A percentile compares a stretch with the other conserved stretches of the same genome.
phyloP scores from a whole-genome alignment of 2,113 vertebrate species.

The Rhombomys opimus region DNA sequence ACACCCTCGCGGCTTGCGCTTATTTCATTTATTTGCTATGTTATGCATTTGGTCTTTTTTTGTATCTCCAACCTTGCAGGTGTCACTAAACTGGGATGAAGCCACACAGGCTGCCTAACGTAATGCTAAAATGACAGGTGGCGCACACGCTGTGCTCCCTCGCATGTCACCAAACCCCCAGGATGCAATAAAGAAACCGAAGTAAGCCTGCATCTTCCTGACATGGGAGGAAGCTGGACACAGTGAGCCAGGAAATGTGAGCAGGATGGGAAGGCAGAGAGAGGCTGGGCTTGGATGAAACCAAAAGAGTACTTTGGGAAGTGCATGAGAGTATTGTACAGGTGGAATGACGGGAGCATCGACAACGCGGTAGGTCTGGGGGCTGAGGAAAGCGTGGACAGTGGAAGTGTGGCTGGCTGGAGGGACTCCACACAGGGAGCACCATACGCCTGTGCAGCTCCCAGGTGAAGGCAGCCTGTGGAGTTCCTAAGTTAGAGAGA shows the following conservation, averaged over 20 bases:
- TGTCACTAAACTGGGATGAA: conserved; percentile 18
- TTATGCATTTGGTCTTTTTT: background rate
- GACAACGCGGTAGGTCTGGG: background rate
- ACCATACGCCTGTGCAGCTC: background rate
- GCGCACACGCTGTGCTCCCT: background rate
- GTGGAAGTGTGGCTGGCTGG: rapidly evolving
- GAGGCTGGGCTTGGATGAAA: background rate
- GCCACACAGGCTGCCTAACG: background rate
- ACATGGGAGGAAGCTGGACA: background rate
- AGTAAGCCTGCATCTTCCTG: background rate
- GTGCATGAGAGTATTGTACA: background rate
- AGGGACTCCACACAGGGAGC: background rate
- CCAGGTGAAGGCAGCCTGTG: background rate
- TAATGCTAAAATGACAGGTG: background rate
- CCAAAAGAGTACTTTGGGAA: background rate
- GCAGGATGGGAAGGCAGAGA: background rate
- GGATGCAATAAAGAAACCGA: background rate
- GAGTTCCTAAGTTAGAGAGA: background rate
- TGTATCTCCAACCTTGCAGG: background rate
- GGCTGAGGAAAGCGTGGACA: background rate
- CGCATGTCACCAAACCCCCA: background rate
- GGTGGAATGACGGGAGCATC: no score
- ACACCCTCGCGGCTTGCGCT: background rate
- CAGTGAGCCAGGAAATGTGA: background rate
- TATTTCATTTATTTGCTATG: conserved; percentile 26